Evolutionary conservation across 2,888 invertebrate genomes (phyloP).

Genomic region (Raillietiella orientalis): DNA sequence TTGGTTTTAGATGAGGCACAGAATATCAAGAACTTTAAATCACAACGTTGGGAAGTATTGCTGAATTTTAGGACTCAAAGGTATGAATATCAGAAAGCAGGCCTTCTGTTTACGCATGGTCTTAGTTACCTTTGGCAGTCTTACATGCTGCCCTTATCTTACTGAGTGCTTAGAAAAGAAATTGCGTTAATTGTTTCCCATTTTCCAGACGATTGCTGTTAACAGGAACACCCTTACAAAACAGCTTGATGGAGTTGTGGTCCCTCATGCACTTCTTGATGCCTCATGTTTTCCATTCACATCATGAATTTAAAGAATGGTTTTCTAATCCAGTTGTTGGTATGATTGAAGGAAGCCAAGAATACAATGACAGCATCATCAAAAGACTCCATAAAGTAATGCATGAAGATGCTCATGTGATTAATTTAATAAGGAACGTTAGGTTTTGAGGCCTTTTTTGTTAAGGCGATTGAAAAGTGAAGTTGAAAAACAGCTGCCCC

Average conservation of each 20-base stretch:
- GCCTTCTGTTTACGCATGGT: too few species aligned
- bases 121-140: too few species aligned
- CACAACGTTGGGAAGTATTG: constrained; percentile 88
- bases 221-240: constrained; percentile 84
- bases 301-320: constrained; percentile 79
- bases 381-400: constrained; percentile 68
- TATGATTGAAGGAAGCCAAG: constrained; percentile 73
- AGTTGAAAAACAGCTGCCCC: constrained; percentile 90
- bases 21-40: constrained; percentile 98
- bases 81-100: too few species aligned
- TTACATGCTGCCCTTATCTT: neutral
- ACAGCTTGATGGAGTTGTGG: constrained; percentile 88
- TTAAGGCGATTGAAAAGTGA: constrained; percentile 66
- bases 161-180: neutral
- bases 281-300: constrained; percentile 86
- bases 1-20: constrained; percentile 93
- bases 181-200: neutral
- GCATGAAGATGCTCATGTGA: too few species aligned
- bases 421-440: constrained; percentile 9
- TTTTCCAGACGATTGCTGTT: constrained; percentile 37
- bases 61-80: constrained; percentile 75
- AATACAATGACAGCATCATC: constrained; percentile 64
- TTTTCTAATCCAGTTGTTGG: constrained; percentile 88
- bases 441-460: constrained; percentile 74
- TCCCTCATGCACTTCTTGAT: constrained; percentile 92